Evolutionary conservation across 1,140 invertebrate species (phyloP).

Genomic region (Plodia interpunctella): DNA sequence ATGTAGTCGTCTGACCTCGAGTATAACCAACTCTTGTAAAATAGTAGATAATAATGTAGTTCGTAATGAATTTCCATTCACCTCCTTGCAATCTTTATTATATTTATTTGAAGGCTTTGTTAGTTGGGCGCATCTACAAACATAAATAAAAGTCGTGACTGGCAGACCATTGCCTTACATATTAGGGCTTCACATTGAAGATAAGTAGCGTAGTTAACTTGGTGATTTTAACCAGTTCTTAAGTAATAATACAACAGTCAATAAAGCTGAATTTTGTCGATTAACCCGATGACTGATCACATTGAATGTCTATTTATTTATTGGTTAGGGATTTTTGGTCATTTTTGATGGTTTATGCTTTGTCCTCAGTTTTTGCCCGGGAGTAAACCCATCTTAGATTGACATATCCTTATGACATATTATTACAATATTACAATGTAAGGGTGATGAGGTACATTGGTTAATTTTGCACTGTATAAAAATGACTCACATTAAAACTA

Average conservation of each 20-base stretch:
- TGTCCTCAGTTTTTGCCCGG: no score
- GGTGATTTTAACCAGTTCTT: background rate
- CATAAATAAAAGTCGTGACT: slow-evolving; percentile 6
- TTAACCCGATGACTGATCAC: background rate
- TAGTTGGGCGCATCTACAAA: background rate
- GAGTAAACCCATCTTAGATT: no score
- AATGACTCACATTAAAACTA: no score
- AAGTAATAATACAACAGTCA: background rate
- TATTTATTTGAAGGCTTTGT: background rate
- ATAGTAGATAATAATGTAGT: background rate
- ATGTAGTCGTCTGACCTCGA: background rate
- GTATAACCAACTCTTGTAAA: background rate
- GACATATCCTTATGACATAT: no score
- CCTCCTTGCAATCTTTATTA: background rate
- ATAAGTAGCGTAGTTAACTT: background rate
- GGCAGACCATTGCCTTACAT: background rate
- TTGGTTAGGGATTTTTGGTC: no score
- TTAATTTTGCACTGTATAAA: no score
- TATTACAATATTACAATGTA: no score
- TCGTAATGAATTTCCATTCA: background rate
- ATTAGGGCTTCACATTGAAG: background rate
- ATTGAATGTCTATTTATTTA: background rate
- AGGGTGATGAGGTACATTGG: no score
- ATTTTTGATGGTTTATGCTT: no score
- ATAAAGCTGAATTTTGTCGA: background rate